Conservation (phyloP, 2,113 vertebrate genomes). For the Fukomys damarensis region DNA sequence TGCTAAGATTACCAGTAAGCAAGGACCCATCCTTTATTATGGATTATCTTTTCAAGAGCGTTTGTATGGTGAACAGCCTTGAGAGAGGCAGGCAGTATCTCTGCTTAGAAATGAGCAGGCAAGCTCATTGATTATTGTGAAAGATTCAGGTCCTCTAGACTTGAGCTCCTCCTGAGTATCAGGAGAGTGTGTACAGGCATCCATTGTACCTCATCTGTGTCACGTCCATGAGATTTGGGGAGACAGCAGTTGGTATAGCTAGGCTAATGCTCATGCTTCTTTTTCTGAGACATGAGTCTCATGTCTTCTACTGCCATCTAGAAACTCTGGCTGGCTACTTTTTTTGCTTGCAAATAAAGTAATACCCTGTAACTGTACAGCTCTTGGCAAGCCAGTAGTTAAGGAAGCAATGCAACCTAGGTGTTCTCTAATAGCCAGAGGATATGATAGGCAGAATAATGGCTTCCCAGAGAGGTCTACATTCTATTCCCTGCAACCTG, state of each 20-base stretch:
- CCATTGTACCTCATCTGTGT: background rate
- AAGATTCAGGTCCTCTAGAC: background rate
- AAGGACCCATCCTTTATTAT: background rate
- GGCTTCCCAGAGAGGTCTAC: background rate
- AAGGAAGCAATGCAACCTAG: background rate
- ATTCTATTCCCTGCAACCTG: background rate
- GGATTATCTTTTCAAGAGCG: background rate
- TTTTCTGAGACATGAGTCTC: background rate
- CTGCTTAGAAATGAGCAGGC: background rate
- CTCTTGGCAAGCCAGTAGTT: background rate
- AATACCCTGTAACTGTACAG: background rate
- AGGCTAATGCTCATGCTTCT: background rate
- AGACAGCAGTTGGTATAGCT: background rate
- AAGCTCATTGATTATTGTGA: background rate
- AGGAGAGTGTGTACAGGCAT: background rate
- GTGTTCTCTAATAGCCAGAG: background rate
- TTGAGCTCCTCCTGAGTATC: background rate
- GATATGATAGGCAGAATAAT: background rate
- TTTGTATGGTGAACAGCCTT: background rate
- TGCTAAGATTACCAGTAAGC: background rate
- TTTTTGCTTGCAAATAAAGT: background rate
- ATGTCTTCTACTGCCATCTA: background rate
- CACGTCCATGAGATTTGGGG: background rate
- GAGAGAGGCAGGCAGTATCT: background rate
- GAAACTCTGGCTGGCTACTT: background rate